Base-by-base conservation (phyloP, 2,888 invertebrate genomes). In the Omphaloscelis lunosa region DNA sequence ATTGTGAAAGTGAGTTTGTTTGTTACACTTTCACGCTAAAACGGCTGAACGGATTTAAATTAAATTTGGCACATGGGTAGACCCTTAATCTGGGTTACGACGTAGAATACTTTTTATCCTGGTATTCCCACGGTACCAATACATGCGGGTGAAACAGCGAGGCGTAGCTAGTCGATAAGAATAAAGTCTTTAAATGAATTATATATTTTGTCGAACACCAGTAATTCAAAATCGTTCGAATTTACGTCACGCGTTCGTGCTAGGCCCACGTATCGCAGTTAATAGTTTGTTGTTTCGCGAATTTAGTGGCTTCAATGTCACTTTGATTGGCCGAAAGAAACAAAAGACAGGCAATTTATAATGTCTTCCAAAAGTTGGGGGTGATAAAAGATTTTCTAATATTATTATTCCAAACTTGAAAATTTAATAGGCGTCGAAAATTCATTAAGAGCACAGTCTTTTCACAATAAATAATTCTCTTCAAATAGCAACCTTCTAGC, bases 311-410 rank as follows among this genome's bases (percentile, higher is more conserved):
- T 86, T 72, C 72, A 74, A 69, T 72, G 71, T 87, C 87, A 90
- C 86, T 92, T 90, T 93, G 93, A 93, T 93, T 91, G 90, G 87
- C 88, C 88, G 83, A 90, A 90, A 90, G 90, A 90, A 92, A 93
- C 93, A 93, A 93, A 92, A 91, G 93, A 92, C 92, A 89, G 89
- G 91, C 92, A 92, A 93, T 93, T 93, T 92, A 92, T 93, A 89
- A 91, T 85, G 79, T 88, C 87, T 87, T 82, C 79, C 86, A 88
- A 78, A 82, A 92, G 90, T 90, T 85, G 84, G 82, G 87, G 86
- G 88, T 90, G 87, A 90, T 90, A 88, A 89, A 90, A 86, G 89
- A 90, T 90, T 89, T 89, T 86, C 86, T 87, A 90, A 92, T 90
- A 91, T 27, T 66, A 11, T 65, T 20, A 20, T 89, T 91, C 90